A percentile compares a stretch with the other conserved stretches of the same genome.
These are phyloP conservation scores for Diabrotica virgifera DNA, from an alignment of 1,140 invertebrate species.

Conservation along the genomic window DNA sequence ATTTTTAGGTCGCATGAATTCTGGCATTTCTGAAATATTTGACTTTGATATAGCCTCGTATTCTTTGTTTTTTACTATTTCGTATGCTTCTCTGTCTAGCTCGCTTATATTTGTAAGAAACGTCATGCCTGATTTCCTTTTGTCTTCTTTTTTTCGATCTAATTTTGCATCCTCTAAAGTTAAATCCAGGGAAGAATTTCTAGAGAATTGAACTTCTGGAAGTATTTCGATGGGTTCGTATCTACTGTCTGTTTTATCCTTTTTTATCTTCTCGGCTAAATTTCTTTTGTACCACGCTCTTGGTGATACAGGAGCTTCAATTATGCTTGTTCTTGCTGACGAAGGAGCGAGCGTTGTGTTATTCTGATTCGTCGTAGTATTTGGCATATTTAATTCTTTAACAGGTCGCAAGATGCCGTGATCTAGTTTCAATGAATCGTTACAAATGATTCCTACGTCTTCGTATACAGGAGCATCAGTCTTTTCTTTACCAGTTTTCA, in stretches of 20 bases:
- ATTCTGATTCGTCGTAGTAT: neutral
- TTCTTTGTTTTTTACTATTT: slow-evolving; percentile 62
- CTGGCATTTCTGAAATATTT: slow-evolving; percentile 45
- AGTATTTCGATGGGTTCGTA: slow-evolving; percentile 40
- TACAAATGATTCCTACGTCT: slow-evolving; percentile 42
- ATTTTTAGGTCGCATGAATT: slow-evolving; percentile 42
- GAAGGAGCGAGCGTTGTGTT: slow-evolving; percentile 6
- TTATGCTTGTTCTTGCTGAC: slow-evolving; percentile 31
- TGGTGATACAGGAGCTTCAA: slow-evolving; percentile 51
- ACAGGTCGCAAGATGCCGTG: slow-evolving; percentile 48
- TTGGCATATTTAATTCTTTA: slow-evolving; percentile 28
- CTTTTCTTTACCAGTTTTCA: slow-evolving; percentile 18
- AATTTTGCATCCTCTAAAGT: slow-evolving; percentile 46
- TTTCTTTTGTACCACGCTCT: slow-evolving; percentile 65
- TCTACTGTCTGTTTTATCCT: slow-evolving; percentile 38
- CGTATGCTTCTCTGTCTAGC: slow-evolving; percentile 72
- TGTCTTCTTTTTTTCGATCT: slow-evolving; percentile 48
- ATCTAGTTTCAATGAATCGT: slow-evolving; percentile 53
- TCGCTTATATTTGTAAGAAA: slow-evolving; percentile 78
- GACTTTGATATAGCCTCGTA: slow-evolving; percentile 33
- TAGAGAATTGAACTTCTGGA: slow-evolving; percentile 45
- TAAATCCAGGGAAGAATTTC: slow-evolving; percentile 45
- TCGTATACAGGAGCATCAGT: slow-evolving; percentile 20
- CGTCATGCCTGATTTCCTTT: slow-evolving; percentile 60
- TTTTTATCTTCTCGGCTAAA: slow-evolving; percentile 25